Base-by-base conservation (phyloP, 1,140 invertebrate species). In the Sinonovacula constricta region DNA sequence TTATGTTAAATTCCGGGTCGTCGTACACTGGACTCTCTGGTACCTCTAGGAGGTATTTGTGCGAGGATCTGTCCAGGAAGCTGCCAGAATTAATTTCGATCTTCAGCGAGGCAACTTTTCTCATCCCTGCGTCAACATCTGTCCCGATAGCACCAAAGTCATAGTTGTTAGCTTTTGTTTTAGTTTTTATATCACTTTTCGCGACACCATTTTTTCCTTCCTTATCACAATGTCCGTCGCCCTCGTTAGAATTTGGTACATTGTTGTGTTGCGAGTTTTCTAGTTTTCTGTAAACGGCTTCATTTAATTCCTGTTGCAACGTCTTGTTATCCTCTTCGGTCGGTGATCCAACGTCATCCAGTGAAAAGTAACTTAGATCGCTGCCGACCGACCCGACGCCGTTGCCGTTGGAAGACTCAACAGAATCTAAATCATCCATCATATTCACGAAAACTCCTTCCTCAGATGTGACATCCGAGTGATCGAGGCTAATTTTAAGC, bases 1-100 rank as follows among this genome's bases (percentile, higher is more conserved):
- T 75, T 79, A 89, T 88, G 69, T 88, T 88, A 83, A 90, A 90
- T 77, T 90, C 89, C 22, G 79, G 70, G 24, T 90, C 89, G n/a
- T 88, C 81, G 75, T 87, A 88, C 22, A 85, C 59, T 0, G 84
- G 85, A 62, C 85, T 85, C 30, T 83, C 83, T 0, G 85, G 79
- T 28, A 72, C 76, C 59, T 80, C 45, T 36, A 78, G 34, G 63
- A 51, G 66, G 26, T 74, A 82, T 49, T 74, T 81, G 7, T 68
- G 59, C 14, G 67, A 39, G 1, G 34, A 45, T 10, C 31, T 56
- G 3, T 69, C 63, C 39, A 28, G 22, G 1, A 80, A 18, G 14
- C 51, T 30, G 39, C 33, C 28, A 18, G 69, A 71, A 3, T 28
- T 45, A 22, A 80, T 62, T 66, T 74, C 54, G 31, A 76, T 59